Percentiles rank a stretch among this genome's conserved stretches.
phyloP scores from a whole-genome alignment of 2,888 invertebrate species.

The Dynastes maya region DNA sequence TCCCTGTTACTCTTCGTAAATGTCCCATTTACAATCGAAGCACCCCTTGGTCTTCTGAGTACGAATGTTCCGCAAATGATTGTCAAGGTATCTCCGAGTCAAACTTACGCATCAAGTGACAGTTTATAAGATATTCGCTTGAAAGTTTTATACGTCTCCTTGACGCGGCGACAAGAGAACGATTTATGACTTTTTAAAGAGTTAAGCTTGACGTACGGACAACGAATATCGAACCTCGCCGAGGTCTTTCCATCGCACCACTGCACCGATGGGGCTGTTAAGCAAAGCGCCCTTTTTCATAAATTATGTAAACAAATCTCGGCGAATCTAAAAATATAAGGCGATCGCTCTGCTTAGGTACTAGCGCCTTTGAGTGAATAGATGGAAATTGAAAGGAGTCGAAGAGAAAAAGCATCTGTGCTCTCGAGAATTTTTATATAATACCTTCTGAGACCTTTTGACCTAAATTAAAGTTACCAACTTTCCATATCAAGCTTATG shows the following conservation, averaged over 20 bases:
- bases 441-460: background rate
- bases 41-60: too few relatives aligned
- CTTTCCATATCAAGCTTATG: background rate
- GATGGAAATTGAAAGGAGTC: constrained; percentile 22
- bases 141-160: constrained; percentile 62
- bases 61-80: background rate
- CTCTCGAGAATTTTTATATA: background rate
- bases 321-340: constrained; percentile 32
- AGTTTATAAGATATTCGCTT: constrained; percentile 63
- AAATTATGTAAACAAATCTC: constrained; percentile 57
- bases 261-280: constrained; percentile 45
- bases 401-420: constrained; percentile 1
- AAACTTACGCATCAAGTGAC: constrained; percentile 53
- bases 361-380: constrained; percentile 10
- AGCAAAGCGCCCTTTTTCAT: constrained; percentile 48
- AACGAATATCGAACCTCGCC: constrained; percentile 52
- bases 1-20: too few relatives aligned
- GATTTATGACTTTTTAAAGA: constrained; percentile 63
- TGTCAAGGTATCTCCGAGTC: background rate
- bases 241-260: constrained; percentile 10
- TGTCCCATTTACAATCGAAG: too few relatives aligned
- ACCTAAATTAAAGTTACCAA: constrained; percentile 12
- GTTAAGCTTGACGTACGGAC: constrained; percentile 57
- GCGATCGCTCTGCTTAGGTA: constrained; percentile 18
- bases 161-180: constrained; percentile 61